Evolutionary conservation across 2,113 vertebrate species (phyloP).

Genomic region (Sclerurus mexicanus): DNA sequence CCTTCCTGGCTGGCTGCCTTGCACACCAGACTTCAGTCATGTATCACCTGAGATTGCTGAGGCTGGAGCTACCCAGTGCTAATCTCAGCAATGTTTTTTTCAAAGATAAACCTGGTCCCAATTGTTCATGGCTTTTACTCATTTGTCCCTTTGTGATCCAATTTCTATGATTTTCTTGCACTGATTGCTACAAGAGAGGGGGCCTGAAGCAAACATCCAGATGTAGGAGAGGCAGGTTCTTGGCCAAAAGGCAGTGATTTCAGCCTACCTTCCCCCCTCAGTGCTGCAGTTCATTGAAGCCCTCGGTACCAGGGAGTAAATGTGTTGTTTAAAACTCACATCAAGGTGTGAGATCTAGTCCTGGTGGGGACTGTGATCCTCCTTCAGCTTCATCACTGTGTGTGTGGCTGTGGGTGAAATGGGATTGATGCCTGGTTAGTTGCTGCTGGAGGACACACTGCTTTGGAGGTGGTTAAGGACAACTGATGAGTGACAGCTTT

Average conservation of each 20-base stretch:
- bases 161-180: not conserved
- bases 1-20: not conserved
- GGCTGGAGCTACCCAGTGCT: not conserved
- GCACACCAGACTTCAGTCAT: not conserved
- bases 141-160: not conserved
- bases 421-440: not conserved
- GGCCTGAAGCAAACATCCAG: not conserved
- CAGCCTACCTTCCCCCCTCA: not conserved
- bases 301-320: rapidly evolving
- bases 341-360: not conserved
- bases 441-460: not conserved
- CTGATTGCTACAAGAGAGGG: not conserved
- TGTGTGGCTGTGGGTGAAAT: rapidly evolving
- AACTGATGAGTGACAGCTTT: not conserved
- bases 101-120: not conserved
- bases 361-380: not conserved
- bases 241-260: not conserved
- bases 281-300: rapidly evolving
- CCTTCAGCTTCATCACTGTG: not conserved
- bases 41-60: not conserved
- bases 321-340: not conserved
- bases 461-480: not conserved
- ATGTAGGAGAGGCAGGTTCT: not conserved
- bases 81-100: not conserved
- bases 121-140: not conserved